These are phyloP conservation scores for Ornithorhynchus anatinus DNA, from an alignment of 2,113 vertebrate genomes.

Conservation along the genomic window DNA sequence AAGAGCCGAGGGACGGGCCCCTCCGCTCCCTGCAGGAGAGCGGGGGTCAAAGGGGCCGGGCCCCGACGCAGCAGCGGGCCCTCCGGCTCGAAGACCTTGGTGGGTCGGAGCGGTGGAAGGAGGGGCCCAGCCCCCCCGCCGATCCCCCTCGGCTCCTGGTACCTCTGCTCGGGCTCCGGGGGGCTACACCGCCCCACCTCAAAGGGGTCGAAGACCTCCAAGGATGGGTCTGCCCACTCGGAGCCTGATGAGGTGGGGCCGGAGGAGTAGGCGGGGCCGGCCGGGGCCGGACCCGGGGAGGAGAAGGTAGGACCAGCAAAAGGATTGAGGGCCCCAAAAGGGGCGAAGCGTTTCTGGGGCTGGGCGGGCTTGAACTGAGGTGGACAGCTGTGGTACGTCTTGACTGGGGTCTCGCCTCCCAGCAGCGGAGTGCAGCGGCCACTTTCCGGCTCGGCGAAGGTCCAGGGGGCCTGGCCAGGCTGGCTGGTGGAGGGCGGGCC, in stretches of 20 bases:
- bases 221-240: slow-evolving; percentile 70
- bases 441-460: slow-evolving; percentile 59
- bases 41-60: slow-evolving; percentile 68
- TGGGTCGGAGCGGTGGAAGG: slow-evolving; percentile 60
- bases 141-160: slow-evolving; percentile 48
- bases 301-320: slow-evolving; percentile 76
- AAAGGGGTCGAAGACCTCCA: slow-evolving; percentile 56
- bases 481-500: slow-evolving; percentile 64
- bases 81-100: slow-evolving; percentile 69
- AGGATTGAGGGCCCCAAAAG: slow-evolving; percentile 90
- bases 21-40: slow-evolving; percentile 76
- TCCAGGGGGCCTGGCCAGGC: slow-evolving; percentile 75
- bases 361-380: slow-evolving; percentile 78
- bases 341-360: slow-evolving; percentile 88
- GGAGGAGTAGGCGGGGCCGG: slow-evolving; percentile 41
- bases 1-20: slow-evolving; percentile 67
- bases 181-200: slow-evolving; percentile 67
- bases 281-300: slow-evolving; percentile 49
- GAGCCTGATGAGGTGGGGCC: slow-evolving; percentile 61
- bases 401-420: slow-evolving; percentile 65
- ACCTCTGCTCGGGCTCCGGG: slow-evolving; percentile 56
- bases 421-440: slow-evolving; percentile 62
- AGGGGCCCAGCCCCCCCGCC: slow-evolving; percentile 29
- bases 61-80: slow-evolving; percentile 61
- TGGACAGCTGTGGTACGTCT: slow-evolving; percentile 78